Evolutionary conservation across 2,113 vertebrate genomes (phyloP).

Genomic region (Apaloderma vittatum): DNA sequence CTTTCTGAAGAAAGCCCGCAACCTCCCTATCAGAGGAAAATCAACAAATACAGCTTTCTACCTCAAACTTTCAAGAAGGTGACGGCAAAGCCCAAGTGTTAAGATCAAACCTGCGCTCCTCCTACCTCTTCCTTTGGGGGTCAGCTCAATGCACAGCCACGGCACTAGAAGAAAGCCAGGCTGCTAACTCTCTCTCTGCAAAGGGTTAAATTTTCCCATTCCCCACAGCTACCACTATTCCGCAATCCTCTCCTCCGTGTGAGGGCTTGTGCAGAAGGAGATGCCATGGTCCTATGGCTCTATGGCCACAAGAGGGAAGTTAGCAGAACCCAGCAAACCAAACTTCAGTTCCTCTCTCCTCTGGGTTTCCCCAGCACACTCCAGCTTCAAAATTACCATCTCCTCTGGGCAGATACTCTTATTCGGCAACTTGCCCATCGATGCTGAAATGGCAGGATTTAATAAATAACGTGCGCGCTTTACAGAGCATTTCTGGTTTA

Average conservation of each 20-base stretch:
- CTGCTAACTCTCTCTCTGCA: not conserved
- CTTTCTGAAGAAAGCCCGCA: not conserved
- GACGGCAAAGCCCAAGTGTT: not conserved
- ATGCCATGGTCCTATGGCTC: constrained; percentile 63
- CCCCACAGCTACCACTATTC: constrained; percentile 6
- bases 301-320: constrained; percentile 58
- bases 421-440: not conserved
- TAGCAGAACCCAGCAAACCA: constrained; percentile 23
- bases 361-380: not conserved
- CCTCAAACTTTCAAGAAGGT: not conserved
- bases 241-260: not conserved
- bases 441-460: not conserved
- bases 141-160: fast-evolving
- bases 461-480: not conserved
- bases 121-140: not conserved
- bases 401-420: constrained; percentile 42
- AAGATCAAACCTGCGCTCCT: not conserved
- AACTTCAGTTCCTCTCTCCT: constrained; percentile 1
- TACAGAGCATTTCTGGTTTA: not conserved
- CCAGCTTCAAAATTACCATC: not conserved
- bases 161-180: not conserved
- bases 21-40: not conserved
- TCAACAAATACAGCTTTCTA: not conserved
- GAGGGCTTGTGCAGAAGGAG: constrained; percentile 46
- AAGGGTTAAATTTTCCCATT: constrained; percentile 39